Evolutionary conservation across 2,113 vertebrate genomes (phyloP).

Genomic region (Leptosomus discolor): DNA sequence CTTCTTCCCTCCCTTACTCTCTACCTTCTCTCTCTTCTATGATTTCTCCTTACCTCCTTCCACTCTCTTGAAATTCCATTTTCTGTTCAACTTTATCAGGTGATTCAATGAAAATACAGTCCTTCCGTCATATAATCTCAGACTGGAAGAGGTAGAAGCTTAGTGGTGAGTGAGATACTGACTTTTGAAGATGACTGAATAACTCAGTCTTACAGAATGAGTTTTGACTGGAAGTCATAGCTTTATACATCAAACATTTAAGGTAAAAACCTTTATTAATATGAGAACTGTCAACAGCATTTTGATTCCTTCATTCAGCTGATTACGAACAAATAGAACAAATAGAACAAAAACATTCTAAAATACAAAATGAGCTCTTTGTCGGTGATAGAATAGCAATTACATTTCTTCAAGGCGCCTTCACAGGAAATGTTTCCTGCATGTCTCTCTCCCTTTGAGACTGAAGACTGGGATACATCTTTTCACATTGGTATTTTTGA

Average conservation of each 20-base stretch:
- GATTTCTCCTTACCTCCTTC: background rate
- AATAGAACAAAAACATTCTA: background rate
- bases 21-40: background rate
- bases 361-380: background rate
- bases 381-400: conserved; percentile 16
- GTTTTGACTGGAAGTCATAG: background rate
- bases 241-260: background rate
- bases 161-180: background rate
- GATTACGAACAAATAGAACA: background rate
- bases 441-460: background rate
- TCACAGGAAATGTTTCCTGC: background rate
- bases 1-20: background rate
- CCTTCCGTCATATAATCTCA: background rate
- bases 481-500: background rate
- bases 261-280: background rate
- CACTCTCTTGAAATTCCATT: background rate
- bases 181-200: background rate
- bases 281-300: background rate
- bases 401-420: background rate
- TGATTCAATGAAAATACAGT: background rate
- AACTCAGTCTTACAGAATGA: background rate
- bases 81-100: background rate
- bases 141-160: background rate
- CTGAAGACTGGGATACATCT: background rate
- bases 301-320: background rate